phyloP scores from a whole-genome alignment of 1,140 invertebrate species.

The Drosophila nigromelanica region DNA sequence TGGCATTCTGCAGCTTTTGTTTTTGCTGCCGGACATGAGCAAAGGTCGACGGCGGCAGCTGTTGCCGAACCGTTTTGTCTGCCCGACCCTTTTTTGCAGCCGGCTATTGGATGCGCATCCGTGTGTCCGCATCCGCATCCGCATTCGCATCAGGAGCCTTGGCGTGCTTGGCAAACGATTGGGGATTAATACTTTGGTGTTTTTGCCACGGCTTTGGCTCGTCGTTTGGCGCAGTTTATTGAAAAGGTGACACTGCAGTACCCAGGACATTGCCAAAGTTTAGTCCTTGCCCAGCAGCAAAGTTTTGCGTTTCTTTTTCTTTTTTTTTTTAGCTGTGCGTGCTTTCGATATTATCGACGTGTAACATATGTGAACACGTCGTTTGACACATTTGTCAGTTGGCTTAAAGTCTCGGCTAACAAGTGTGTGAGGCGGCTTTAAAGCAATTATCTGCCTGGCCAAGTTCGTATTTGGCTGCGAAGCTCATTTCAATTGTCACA shows the following conservation, averaged over 20 bases:
- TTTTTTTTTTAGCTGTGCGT: conserved; percentile 14
- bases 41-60: conserved; percentile 72
- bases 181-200: conserved; percentile 74
- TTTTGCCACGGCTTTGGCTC: conserved; percentile 36
- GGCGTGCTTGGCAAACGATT: conserved; percentile 55
- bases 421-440: conserved; percentile 2
- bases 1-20: conserved; percentile 81
- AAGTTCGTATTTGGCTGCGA: conserved; percentile 1
- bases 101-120: conserved; percentile 26
- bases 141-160: conserved; percentile 20
- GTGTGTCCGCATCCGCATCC: conserved; percentile 16
- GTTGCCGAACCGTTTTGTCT: conserved; percentile 77
- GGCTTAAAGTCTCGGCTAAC: conserved; percentile 58
- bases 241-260: conserved; percentile 74
- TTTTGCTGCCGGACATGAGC: conserved; percentile 56
- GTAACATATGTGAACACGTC: conserved; percentile 80
- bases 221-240: conserved; percentile 72
- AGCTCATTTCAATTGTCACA: conserved; percentile 52
- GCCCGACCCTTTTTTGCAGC: conserved; percentile 31
- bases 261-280: conserved; percentile 57
- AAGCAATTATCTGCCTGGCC: conserved; percentile 5
- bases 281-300: conserved; percentile 38
- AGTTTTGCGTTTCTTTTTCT: conserved; percentile 36
- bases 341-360: conserved; percentile 73
- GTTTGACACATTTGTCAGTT: conserved; percentile 81